These are phyloP conservation scores for Patiria pectinifera DNA, from an alignment of 53 echinoderm and acorn worm species.

Conservation along the genomic window DNA sequence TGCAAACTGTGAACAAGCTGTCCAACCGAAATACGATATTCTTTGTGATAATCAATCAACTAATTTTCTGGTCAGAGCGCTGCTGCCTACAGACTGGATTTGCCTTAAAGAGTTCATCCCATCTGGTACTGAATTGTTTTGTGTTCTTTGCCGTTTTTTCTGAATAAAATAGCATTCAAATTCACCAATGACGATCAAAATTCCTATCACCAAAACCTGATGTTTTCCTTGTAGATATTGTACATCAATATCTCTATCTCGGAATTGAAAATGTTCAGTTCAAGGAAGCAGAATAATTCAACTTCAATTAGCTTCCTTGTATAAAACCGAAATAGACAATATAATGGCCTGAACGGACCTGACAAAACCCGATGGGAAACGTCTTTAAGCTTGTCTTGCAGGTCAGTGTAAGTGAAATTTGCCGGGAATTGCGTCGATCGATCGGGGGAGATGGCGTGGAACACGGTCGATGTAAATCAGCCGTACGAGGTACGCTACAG, in stretches of 20 bases:
- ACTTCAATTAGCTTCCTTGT: too few relatives aligned
- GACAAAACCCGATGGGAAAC: neutral
- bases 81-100: neutral
- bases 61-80: neutral
- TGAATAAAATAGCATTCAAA: neutral
- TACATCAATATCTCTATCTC: too few relatives aligned
- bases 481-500: neutral
- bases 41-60: neutral
- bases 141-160: neutral
- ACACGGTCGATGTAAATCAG: conserved; percentile 18
- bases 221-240: too few relatives aligned
- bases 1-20: neutral
- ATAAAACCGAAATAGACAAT: too few relatives aligned
- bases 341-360: too few relatives aligned
- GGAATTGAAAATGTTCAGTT: too few relatives aligned
- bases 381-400: neutral
- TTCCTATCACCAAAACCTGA: too few relatives aligned
- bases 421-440: neutral
- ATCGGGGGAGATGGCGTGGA: neutral
- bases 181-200: too few relatives aligned
- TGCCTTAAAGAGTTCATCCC: neutral
- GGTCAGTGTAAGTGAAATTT: neutral
- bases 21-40: neutral
- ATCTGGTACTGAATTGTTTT: neutral
- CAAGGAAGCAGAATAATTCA: too few relatives aligned